Base-by-base conservation (phyloP, 2,888 invertebrate genomes). In the Stomorhina lunata region DNA sequence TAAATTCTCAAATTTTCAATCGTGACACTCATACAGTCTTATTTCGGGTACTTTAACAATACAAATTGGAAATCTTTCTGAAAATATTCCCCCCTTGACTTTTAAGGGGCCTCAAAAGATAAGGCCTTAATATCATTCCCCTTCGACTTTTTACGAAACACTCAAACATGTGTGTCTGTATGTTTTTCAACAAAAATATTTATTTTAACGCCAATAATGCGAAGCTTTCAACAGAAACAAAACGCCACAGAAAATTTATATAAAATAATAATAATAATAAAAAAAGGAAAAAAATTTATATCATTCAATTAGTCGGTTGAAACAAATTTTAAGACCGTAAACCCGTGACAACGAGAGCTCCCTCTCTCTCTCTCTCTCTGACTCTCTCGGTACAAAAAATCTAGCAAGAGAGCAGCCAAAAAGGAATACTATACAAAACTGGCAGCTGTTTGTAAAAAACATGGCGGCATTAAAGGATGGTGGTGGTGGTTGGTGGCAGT, bases 181-280 rank as follows among this genome's bases (percentile, higher is more conserved):
- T 27, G 32, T 66, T 4, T 66, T 40, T 76, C 7, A 27, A 57
- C 2, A 69, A 68, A 29, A 72, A 76, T 72, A 75, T 79, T 79
- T 66, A 66, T 79, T 79, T 79, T 79, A 79, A 82, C 75, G 78
- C 71, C 78, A 79, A 79, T 75, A 82, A 79, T 59, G 45, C 45
- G 37, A 71, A 71, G 69, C 69, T 79, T 79, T 79, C 63, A 79
- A 79, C 78, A 82, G 22, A 73, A 73, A 79, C 77, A 48, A 37
- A n/a, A n/a, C n/a, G n/a, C 12, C 10, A 22, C 66, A 77, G 61
- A 15, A 40, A 53, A 48, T 9, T n/a, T n/a, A n/a, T n/a, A n/a
- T n/a, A n/a, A n/a, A 55, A 45, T 2, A 65, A 65, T 25, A 57
- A 15, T 12, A 57, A 68, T 45, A 45, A 59, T 22, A 40, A 29